A percentile compares a stretch with the other conserved stretches of the same genome.
Conservation (phyloP, 2,113 vertebrate species). For the Ceyx margarethae region DNA sequence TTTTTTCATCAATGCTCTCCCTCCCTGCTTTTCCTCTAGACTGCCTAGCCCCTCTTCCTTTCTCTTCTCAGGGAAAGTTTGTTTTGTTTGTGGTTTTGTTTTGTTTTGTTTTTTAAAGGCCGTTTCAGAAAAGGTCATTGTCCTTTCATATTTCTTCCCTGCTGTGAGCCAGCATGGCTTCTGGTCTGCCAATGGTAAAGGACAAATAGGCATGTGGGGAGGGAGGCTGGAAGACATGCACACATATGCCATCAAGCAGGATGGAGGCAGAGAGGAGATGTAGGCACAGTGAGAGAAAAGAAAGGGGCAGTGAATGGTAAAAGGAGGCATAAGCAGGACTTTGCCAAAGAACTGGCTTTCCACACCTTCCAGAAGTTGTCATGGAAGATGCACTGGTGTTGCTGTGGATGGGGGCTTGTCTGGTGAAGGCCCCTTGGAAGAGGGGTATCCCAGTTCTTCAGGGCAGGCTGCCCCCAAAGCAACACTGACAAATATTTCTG, state of each 20-base stretch:
- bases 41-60: not conserved
- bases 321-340: not conserved
- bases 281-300: not conserved
- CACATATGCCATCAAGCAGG: not conserved
- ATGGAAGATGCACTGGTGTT: not conserved
- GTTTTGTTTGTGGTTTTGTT: too few relatives aligned
- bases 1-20: not conserved
- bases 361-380: not conserved
- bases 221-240: not conserved
- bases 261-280: not conserved
- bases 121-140: constrained; percentile 64
- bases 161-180: constrained; percentile 53
- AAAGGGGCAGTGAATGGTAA: not conserved
- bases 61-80: not conserved
- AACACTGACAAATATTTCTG: not conserved
- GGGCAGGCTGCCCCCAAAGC: not conserved
- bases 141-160: constrained; percentile 56
- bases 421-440: not conserved
- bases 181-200: constrained; percentile 15
- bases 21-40: not conserved
- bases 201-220: not conserved
- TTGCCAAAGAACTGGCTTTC: not conserved
- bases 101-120: not conserved
- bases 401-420: not conserved
- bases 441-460: not conserved